Evolutionary conservation across 2,797 vertebrate species (phyloP), one percentile per base, ranked within the genome.

Genomic region (Diplodus puntazzo): DNA sequence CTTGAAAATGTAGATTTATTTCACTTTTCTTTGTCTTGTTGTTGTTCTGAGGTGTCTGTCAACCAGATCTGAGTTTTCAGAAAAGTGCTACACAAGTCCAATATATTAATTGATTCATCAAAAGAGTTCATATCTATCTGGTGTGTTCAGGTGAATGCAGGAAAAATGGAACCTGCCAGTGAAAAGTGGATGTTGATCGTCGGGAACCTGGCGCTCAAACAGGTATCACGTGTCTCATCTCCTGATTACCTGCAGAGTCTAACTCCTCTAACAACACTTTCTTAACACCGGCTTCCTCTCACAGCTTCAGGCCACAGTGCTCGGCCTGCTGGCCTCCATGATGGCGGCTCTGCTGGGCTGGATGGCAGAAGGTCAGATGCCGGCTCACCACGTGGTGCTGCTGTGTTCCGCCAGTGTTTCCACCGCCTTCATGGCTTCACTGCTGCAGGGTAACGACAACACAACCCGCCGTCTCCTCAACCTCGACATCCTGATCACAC

Each of bases 201-300:
- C 86, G 97, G 97, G 66, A 99, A 99, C 88, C 92, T 99, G 89
- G 96, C 97, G 7, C 96, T 99, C 71, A 99, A 99, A 79, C 98
- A 99, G 96, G 98, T 98, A 90, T 11, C 84, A 62, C 54, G 13
- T 21, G 64, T 74, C 65, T 46, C 2, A n/a, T 53, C 63, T 20
- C 0, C 27, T 53, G 25, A 42, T 60, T 23, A 25, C 49, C 4
- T 46, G 14, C 3, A n/a, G 6, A 4, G n/a, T 18, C 21, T 0
- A 3, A 3, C 20, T 57, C 30, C 5, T 73, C 64, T 21, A 23
- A 1, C 2, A 13, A 42, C 18, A 39, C 4, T 75, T 66, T 70
- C 3, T 76, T 39, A 21, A 11, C 14, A 0, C 3, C 7, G 2
- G 14, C 14, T 11, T 72, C 11, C 20, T 74, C 52, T 61, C 17